Evolutionary conservation across 2,113 vertebrate species (phyloP).

Genomic region (Melanerpes formicivorus): DNA sequence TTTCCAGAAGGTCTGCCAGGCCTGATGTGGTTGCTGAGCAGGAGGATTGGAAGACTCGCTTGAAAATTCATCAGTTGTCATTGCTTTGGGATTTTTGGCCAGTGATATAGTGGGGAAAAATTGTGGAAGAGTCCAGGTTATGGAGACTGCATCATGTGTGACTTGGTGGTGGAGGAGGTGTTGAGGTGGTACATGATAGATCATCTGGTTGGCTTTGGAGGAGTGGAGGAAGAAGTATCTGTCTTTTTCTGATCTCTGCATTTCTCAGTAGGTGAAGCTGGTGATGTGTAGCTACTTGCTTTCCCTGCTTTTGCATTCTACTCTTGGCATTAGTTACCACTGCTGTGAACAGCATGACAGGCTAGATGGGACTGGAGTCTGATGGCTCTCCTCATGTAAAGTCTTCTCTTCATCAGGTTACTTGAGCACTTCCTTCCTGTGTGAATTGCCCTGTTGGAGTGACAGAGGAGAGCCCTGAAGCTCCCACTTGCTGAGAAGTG

Average conservation of each 20-base stretch:
- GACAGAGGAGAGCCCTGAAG: background rate
- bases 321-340: background rate
- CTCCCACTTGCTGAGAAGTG: background rate
- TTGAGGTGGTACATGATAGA: background rate
- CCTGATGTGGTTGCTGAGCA: background rate
- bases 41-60: background rate
- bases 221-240: background rate
- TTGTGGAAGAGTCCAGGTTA: background rate
- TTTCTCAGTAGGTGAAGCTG: background rate
- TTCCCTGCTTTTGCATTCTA: background rate
- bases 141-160: background rate
- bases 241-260: background rate
- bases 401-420: background rate
- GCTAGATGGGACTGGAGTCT: background rate
- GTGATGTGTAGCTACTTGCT: background rate
- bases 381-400: background rate
- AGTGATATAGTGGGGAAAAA: background rate
- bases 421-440: background rate
- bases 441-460: background rate
- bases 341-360: background rate
- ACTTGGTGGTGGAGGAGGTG: constrained; percentile 1
- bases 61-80: background rate
- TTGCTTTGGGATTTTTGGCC: background rate
- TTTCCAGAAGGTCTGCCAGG: background rate
- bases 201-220: background rate